These are phyloP conservation scores for Rambutsinella grinnellia DNA, from an alignment of 2,888 invertebrate species.

Conservation along the genomic window DNA sequence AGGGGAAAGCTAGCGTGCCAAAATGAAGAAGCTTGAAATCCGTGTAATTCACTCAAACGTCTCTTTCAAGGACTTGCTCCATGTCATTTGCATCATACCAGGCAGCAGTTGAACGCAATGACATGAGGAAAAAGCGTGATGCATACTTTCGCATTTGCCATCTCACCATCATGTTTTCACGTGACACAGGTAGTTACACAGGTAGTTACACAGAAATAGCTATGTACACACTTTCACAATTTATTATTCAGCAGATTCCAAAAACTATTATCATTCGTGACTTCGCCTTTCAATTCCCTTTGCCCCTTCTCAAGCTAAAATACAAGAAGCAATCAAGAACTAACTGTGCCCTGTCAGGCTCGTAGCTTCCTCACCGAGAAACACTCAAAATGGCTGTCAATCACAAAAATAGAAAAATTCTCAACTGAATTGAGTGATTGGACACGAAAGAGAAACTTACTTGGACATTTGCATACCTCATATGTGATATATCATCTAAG, in stretches of 20 bases:
- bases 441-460: slow-evolving; percentile 13
- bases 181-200: not conserved
- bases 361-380: slow-evolving; percentile 52
- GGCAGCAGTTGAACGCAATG: too few relatives aligned
- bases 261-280: too few relatives aligned
- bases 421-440: slow-evolving; percentile 29
- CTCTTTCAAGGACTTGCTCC: slow-evolving; percentile 45
- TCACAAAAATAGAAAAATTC: slow-evolving; percentile 15
- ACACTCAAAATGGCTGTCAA: slow-evolving; percentile 51
- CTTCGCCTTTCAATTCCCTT: too few relatives aligned
- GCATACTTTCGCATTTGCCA: too few relatives aligned
- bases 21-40: slow-evolving; percentile 52
- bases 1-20: too few relatives aligned
- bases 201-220: too few relatives aligned
- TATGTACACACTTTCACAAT: too few relatives aligned
- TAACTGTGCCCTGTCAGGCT: slow-evolving; percentile 52
- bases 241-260: too few relatives aligned
- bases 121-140: too few relatives aligned
- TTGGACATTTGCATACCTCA: slow-evolving; percentile 25
- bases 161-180: slow-evolving; percentile 18
- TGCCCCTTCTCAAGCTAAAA: too few relatives aligned
- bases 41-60: slow-evolving; percentile 54
- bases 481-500: too few relatives aligned
- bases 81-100: slow-evolving; percentile 33
- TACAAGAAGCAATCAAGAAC: slow-evolving; percentile 52